phyloP scores from a whole-genome alignment of 2,113 vertebrate genomes.

The Recurvirostra avosetta region DNA sequence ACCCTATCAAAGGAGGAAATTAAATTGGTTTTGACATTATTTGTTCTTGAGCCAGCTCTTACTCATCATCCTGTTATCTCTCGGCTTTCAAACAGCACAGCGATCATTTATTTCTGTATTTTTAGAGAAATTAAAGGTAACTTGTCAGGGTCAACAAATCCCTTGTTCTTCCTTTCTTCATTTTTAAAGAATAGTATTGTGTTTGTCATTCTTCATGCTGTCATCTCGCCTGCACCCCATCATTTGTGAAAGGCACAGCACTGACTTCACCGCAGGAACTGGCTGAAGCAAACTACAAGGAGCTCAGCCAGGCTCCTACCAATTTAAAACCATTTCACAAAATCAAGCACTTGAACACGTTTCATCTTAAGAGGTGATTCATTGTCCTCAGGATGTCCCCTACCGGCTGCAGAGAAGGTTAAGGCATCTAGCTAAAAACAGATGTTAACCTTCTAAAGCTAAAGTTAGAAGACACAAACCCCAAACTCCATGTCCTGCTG shows the following conservation, averaged over 20 bases:
- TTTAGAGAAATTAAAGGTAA: not conserved
- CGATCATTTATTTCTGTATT: not conserved
- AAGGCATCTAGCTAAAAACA: not conserved
- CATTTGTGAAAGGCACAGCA: not conserved
- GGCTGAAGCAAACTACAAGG: not conserved
- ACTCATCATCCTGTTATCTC: not conserved
- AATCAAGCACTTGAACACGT: not conserved
- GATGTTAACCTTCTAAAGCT: not conserved
- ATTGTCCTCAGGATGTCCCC: not conserved
- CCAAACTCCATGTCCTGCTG: not conserved
- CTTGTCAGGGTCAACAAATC: not conserved
- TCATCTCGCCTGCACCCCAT: not conserved
- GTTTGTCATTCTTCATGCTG: not conserved
- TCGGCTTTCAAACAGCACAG: not conserved
- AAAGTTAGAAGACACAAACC: not conserved
- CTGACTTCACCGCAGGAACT: not conserved
- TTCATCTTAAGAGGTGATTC: not conserved
- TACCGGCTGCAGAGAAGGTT: not conserved
- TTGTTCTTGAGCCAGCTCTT: slow-evolving; percentile 19
- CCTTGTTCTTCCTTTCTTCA: not conserved
- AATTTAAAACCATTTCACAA: not conserved
- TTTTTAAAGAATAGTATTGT: not conserved
- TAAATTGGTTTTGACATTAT: not conserved
- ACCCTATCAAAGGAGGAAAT: not conserved
- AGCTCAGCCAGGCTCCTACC: not conserved